A percentile compares a stretch with the other conserved stretches of the same genome.
Conservation (phyloP, 2,797 vertebrate species). For the Pantherophis alleghaniensis region DNA sequence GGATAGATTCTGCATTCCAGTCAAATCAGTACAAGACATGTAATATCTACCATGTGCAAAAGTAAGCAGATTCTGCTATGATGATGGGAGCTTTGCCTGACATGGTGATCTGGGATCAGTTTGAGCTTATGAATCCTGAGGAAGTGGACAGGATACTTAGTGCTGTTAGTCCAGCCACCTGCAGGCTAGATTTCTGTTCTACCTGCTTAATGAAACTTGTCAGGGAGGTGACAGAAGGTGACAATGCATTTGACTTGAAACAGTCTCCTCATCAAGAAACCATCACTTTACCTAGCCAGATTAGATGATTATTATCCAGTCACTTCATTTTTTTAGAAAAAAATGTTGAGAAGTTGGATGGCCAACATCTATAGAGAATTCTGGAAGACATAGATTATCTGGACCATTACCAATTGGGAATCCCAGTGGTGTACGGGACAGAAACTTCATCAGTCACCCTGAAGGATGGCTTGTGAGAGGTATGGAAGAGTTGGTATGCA, state of each 20-base stretch:
- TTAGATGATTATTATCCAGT: not conserved
- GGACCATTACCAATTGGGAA: not conserved
- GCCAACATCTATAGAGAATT: not conserved
- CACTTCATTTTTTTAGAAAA: not conserved
- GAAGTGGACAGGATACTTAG: not conserved
- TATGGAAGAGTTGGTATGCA: not conserved
- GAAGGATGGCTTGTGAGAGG: not conserved
- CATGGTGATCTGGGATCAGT: not conserved
- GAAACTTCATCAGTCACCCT: not conserved
- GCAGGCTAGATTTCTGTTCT: not conserved
- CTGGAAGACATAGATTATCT: not conserved
- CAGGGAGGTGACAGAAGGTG: not conserved
- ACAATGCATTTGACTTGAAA: not conserved
- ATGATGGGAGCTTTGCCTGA: not conserved
- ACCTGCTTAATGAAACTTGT: not conserved
- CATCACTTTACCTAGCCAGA: not conserved
- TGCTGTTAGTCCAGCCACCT: not conserved
- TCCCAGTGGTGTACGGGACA: not conserved
- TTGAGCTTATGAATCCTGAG: not conserved
- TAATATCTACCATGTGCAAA: not conserved
- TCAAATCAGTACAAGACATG: not conserved
- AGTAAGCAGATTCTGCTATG: not conserved
- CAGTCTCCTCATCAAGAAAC: not conserved
- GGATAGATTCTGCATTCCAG: not conserved
- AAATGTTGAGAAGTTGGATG: not conserved